phyloP scores from a whole-genome alignment of 2,113 vertebrate genomes.

The Triplophysa dalaica region DNA sequence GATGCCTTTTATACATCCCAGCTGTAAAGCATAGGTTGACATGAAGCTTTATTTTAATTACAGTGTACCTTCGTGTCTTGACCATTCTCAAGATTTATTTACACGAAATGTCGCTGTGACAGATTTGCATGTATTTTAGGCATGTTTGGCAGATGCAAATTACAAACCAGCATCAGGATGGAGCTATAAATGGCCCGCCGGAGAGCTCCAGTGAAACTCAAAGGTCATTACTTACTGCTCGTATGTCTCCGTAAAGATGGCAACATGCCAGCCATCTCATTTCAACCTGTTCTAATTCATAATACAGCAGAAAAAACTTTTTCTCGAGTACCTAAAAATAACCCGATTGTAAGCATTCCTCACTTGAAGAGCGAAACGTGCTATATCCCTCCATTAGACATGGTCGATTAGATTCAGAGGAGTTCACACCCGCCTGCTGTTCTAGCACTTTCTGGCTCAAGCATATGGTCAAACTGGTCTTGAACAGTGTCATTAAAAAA shows the following conservation, averaged over 20 bases:
- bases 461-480: conserved; percentile 48
- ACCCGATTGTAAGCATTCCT: conserved; percentile 55
- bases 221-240: conserved; percentile 31
- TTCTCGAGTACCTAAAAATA: conserved; percentile 66
- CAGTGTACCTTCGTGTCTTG: conserved; percentile 49
- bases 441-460: conserved; percentile 60
- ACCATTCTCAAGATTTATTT: conserved; percentile 49
- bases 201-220: conserved; percentile 30
- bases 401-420: conserved; percentile 65
- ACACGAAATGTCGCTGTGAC: conserved; percentile 33
- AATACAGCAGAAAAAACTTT: conserved; percentile 45
- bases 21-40: conserved; percentile 52
- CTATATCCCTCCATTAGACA: conserved; percentile 63
- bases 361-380: conserved; percentile 42
- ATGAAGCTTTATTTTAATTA: conserved; percentile 62
- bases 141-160: conserved; percentile 59
- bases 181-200: conserved; percentile 32
- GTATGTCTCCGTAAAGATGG: background rate
- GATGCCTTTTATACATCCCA: conserved; percentile 49
- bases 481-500: conserved; percentile 62
- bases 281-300: background rate
- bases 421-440: conserved; percentile 66
- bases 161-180: conserved; percentile 58
- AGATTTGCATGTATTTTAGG: conserved; percentile 58
- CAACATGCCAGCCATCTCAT: conserved; percentile 8